These are phyloP conservation scores for Polydesmus complanatus DNA, from an alignment of 2,888 invertebrate genomes.

Conservation along the genomic window DNA sequence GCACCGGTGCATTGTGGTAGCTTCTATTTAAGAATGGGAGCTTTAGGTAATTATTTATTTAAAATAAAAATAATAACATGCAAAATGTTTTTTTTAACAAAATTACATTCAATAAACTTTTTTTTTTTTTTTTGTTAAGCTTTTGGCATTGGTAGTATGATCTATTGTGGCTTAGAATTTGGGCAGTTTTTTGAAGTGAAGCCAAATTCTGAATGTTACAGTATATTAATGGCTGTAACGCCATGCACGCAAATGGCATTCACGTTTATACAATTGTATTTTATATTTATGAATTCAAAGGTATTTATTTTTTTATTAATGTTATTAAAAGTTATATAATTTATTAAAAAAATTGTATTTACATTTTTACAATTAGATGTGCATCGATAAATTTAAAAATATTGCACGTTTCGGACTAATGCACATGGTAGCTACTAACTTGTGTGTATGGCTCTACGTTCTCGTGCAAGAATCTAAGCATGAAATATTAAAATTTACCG, in stretches of 20 bases:
- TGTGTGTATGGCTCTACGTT: conserved; percentile 87
- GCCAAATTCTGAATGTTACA: conserved; percentile 59
- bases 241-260: conserved; percentile 88
- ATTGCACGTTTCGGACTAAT: conserved; percentile 89
- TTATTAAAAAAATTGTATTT: neutral
- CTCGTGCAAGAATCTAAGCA: conserved; percentile 90
- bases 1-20: conserved; percentile 60
- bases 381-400: conserved; percentile 41
- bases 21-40: conserved; percentile 83
- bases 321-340: neutral
- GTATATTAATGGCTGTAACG: conserved; percentile 73
- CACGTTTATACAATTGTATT: conserved; percentile 95
- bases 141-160: conserved; percentile 94
- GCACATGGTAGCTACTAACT: conserved; percentile 97
- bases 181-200: conserved; percentile 89
- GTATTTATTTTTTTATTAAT: conserved; percentile 37
- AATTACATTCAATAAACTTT: neutral
- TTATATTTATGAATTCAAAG: conserved; percentile 94
- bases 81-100: neutral
- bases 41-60: conserved; percentile 50
- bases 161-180: conserved; percentile 87
- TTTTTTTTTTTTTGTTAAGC: conserved; percentile 43
- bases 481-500: conserved; percentile 69
- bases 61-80: conserved; percentile 47
- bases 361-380: conserved; percentile 48